phyloP scores from a whole-genome alignment of 1,140 invertebrate species.

The Sipha flava region DNA sequence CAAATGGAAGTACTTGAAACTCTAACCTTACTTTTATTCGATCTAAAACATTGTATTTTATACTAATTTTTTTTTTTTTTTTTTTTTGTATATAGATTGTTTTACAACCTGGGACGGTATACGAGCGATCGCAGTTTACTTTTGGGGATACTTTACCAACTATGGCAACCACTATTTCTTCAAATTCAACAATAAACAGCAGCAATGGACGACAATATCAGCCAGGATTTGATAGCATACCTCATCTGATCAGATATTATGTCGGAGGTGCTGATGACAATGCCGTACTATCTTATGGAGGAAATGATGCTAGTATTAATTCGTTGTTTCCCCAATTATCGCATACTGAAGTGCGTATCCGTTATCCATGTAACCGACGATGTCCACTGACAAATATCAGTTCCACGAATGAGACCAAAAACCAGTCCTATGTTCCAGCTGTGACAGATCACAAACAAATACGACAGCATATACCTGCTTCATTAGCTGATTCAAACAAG shows the following conservation, averaged over 20 bases:
- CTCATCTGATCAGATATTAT: conserved; percentile 88
- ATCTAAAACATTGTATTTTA: neutral
- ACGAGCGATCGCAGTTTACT: conserved; percentile 67
- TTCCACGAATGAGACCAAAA: neutral
- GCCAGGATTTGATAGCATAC: conserved; percentile 75
- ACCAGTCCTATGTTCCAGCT: too few relatives aligned
- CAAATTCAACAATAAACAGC: neutral
- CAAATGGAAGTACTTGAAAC: too few relatives aligned
- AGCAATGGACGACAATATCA: neutral
- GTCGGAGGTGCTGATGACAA: conserved; percentile 63
- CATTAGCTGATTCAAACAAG: too few relatives aligned
- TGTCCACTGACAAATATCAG: conserved; percentile 49
- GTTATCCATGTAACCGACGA: conserved; percentile 62
- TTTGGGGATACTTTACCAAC: neutral
- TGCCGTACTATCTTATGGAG: neutral
- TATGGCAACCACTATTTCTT: neutral
- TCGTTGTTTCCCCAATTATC: too few relatives aligned
- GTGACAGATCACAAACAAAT: too few relatives aligned
- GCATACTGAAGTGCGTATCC: conserved; percentile 72
- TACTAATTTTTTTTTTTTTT: neutral
- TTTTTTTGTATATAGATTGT: conserved; percentile 55
- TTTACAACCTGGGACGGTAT: conserved; percentile 78
- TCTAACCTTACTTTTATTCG: too few relatives aligned
- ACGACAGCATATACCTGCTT: too few relatives aligned
- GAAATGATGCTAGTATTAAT: conserved; percentile 42